Conservation (phyloP, 1,140 invertebrate genomes). For the Eupristina koningsbergeri region DNA sequence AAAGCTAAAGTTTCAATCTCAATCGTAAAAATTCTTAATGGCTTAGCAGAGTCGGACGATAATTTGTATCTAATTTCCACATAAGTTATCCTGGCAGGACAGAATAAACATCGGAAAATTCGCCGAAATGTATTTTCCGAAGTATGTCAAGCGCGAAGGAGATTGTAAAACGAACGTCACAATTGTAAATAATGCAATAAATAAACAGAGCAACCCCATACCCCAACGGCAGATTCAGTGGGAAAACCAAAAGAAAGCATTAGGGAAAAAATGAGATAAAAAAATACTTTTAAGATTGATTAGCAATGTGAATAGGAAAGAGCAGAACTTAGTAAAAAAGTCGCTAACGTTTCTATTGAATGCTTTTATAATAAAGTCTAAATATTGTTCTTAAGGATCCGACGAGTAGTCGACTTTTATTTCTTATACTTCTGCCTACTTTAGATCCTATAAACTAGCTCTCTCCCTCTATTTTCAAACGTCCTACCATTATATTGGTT, state of each 20-base stretch:
- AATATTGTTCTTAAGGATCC: conserved; percentile 55
- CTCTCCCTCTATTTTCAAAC: conserved; percentile 8
- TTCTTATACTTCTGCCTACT: conserved; percentile 25
- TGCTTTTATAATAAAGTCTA: conserved; percentile 55
- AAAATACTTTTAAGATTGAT: conserved; percentile 16
- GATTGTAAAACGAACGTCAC: not conserved
- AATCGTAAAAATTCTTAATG: not conserved
- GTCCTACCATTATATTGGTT: conserved; percentile 40
- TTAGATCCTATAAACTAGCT: not conserved
- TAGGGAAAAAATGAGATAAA: not conserved
- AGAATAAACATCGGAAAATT: not conserved
- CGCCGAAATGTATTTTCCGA: not conserved
- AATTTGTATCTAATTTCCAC: conserved; percentile 16
- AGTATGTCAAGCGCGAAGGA: conserved; percentile 25
- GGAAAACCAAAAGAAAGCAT: too few species aligned
- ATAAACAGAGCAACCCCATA: conserved; percentile 11
- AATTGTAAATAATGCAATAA: conserved; percentile 18
- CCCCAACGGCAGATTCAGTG: not conserved
- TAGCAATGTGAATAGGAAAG: conserved; percentile 16
- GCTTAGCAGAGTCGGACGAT: conserved; percentile 6
- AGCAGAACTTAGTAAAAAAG: not conserved
- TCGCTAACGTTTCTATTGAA: not conserved
- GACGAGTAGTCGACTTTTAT: conserved; percentile 31
- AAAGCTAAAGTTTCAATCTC: not conserved
- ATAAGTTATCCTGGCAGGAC: not conserved